Evolutionary conservation across 2,888 invertebrate genomes (phyloP).

Genomic region (Clanis bilineata): DNA sequence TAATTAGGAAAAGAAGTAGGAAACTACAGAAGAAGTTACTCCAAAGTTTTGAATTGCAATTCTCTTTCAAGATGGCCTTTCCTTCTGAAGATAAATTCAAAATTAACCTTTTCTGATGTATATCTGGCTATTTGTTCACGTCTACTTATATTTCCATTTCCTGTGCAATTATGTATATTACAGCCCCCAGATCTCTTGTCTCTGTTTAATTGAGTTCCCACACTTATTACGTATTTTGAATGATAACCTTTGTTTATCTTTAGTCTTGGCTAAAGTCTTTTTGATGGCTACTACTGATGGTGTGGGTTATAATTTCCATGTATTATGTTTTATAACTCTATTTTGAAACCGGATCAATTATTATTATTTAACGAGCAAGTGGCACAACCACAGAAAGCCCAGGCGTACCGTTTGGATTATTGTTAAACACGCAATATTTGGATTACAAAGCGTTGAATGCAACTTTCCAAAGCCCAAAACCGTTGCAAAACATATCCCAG

Average conservation of each 20-base stretch:
- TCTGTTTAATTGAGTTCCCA: not conserved
- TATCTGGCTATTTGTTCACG: not conserved
- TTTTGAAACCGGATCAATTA: slow-evolving; percentile 4
- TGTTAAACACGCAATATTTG: slow-evolving; percentile 4
- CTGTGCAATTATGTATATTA: not conserved
- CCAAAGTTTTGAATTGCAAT: not conserved
- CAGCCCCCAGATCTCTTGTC: not conserved
- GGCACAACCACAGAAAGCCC: not conserved
- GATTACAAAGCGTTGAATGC: not conserved
- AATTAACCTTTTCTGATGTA: not conserved
- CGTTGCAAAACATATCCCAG: not conserved
- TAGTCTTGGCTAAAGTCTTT: not conserved
- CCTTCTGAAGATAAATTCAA: not conserved
- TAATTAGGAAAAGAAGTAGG: too few relatives aligned
- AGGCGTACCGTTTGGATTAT: not conserved
- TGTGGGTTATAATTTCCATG: not conserved
- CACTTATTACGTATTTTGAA: not conserved
- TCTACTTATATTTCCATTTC: slow-evolving; percentile 6
- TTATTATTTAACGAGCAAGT: not conserved
- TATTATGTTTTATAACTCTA: not conserved
- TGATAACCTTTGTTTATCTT: slow-evolving; percentile 1
- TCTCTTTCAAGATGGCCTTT: not conserved
- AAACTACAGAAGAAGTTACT: too few relatives aligned
- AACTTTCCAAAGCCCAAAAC: not conserved
- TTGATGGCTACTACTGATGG: not conserved